phyloP scores from a whole-genome alignment of 2,797 vertebrate genomes.

The Muscicapa striata region DNA sequence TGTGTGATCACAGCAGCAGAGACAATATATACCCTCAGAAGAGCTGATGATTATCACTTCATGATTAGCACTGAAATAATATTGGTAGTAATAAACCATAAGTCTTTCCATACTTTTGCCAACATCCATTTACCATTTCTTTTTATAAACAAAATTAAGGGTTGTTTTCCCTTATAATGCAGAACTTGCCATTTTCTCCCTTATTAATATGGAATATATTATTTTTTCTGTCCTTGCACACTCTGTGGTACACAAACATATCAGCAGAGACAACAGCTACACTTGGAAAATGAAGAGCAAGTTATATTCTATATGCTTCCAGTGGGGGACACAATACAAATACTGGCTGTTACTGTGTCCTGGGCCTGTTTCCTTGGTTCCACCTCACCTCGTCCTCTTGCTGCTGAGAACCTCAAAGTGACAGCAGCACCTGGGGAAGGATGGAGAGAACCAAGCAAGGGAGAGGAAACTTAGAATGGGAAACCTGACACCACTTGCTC shows the following conservation, averaged over 20 bases:
- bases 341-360: neutral
- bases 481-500: neutral
- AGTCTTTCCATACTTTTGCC: neutral
- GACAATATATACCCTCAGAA: neutral
- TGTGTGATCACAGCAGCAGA: neutral
- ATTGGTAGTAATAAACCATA: neutral
- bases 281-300: neutral
- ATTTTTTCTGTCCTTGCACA: neutral
- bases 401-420: neutral
- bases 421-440: neutral
- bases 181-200: neutral
- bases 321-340: neutral
- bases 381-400: neutral
- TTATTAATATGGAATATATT: neutral
- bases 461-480: neutral
- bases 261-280: neutral
- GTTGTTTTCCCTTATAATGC: neutral
- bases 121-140: neutral
- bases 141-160: neutral
- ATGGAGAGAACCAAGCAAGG: neutral
- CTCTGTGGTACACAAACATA: neutral
- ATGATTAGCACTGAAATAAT: neutral
- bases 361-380: neutral
- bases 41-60: neutral
- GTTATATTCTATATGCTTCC: neutral